Evolutionary conservation across 2,888 invertebrate genomes (phyloP).

Genomic region (Mimumesa dahlbomi): DNA sequence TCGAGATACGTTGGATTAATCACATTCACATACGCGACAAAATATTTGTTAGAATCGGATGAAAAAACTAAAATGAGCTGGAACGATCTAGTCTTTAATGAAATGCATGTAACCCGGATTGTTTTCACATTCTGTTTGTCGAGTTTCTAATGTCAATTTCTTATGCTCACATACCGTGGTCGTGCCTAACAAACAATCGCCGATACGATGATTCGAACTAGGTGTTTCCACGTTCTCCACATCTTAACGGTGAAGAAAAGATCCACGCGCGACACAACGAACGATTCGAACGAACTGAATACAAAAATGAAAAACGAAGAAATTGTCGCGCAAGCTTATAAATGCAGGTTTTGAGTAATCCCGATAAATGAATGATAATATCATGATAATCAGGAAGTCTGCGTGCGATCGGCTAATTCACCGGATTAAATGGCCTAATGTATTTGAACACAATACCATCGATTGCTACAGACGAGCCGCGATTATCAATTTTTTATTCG

Average conservation of each 20-base stretch:
- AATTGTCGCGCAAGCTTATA: too few species aligned
- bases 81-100: too few species aligned
- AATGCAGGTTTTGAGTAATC: too few species aligned
- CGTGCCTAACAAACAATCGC: constrained; percentile 1
- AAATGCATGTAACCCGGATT: constrained; percentile 2
- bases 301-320: too few species aligned
- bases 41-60: neutral
- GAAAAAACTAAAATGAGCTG: neutral
- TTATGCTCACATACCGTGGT: neutral
- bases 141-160: neutral
- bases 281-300: neutral
- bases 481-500: neutral
- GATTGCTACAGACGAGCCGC: neutral
- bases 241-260: neutral
- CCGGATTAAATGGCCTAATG: neutral
- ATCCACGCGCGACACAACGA: neutral
- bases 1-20: too few species aligned
- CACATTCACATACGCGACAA: neutral
- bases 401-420: neutral
- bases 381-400: constrained; percentile 16
- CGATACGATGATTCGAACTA: constrained; percentile 15
- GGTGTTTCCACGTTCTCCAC: neutral
- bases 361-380: constrained; percentile 11
- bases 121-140: neutral
- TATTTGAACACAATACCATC: constrained; percentile 6